Evolutionary conservation across 2,888 invertebrate species (phyloP).

Genomic region (Mantis religiosa): DNA sequence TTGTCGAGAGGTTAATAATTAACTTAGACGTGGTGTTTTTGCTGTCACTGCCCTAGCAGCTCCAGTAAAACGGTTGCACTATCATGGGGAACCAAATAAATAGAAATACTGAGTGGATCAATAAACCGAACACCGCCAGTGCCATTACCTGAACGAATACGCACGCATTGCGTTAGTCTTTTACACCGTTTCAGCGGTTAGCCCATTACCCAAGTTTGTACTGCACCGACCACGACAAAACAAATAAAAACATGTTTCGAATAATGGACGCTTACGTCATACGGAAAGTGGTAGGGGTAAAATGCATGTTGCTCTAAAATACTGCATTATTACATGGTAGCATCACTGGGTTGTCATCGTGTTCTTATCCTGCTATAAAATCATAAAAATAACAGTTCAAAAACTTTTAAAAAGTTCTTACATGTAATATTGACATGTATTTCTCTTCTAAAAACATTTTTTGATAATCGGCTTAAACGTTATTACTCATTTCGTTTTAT

Average conservation of each 20-base stretch:
- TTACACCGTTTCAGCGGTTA: not conserved
- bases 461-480: too few relatives aligned
- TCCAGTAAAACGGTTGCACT: not conserved
- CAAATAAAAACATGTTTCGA: not conserved
- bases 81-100: not conserved
- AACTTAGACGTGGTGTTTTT: not conserved
- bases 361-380: too few relatives aligned
- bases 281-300: not conserved
- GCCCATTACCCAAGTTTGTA: not conserved
- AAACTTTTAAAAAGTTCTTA: too few relatives aligned
- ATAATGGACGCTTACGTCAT: not conserved
- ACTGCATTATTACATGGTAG: too few relatives aligned
- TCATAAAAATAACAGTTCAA: too few relatives aligned
- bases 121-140: not conserved
- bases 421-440: too few relatives aligned
- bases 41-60: not conserved
- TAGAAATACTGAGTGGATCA: not conserved
- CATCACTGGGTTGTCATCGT: too few relatives aligned
- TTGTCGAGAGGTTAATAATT: not conserved
- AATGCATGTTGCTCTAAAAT: not conserved
- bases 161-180: not conserved
- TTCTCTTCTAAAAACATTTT: too few relatives aligned
- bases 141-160: not conserved
- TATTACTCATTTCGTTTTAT: too few relatives aligned
- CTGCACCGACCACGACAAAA: not conserved